Evolutionary conservation across 1,140 invertebrate genomes (phyloP).

Genomic region (Platyscapa corneri): DNA sequence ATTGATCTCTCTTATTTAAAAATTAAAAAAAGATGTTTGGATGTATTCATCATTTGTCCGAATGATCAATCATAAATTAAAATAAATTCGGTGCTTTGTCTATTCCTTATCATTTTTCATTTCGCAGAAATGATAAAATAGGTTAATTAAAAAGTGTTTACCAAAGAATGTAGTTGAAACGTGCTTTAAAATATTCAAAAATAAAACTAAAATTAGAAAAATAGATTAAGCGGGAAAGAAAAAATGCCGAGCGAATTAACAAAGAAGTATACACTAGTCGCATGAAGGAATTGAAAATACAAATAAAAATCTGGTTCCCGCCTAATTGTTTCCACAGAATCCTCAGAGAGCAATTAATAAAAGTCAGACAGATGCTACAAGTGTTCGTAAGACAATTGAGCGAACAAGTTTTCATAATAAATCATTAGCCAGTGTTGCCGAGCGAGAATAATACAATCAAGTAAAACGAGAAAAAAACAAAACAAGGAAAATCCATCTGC

Average conservation of each 20-base stretch:
- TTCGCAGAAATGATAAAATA: too few species aligned
- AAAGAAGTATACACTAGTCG: neutral
- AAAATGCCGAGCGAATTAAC: neutral
- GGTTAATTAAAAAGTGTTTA: neutral
- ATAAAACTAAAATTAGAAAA: neutral
- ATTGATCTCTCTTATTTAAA: too few species aligned
- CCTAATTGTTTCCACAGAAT: neutral
- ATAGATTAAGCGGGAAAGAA: neutral
- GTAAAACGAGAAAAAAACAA: neutral
- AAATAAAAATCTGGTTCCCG: neutral
- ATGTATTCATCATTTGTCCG: too few species aligned
- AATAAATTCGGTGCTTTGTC: too few species aligned
- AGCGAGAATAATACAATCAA: neutral
- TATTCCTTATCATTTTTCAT: too few species aligned
- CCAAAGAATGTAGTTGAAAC: too few species aligned
- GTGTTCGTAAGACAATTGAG: neutral
- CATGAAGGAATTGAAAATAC: neutral
- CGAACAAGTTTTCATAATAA: neutral
- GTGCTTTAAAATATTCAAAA: neutral
- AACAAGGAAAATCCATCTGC: neutral
- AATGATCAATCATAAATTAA: too few species aligned
- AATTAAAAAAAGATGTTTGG: too few species aligned
- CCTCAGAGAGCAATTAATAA: neutral
- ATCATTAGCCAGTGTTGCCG: neutral
- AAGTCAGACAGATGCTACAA: neutral